These are phyloP conservation scores for Spodoptera littoralis DNA, from an alignment of 2,888 invertebrate species.

Conservation along the genomic window DNA sequence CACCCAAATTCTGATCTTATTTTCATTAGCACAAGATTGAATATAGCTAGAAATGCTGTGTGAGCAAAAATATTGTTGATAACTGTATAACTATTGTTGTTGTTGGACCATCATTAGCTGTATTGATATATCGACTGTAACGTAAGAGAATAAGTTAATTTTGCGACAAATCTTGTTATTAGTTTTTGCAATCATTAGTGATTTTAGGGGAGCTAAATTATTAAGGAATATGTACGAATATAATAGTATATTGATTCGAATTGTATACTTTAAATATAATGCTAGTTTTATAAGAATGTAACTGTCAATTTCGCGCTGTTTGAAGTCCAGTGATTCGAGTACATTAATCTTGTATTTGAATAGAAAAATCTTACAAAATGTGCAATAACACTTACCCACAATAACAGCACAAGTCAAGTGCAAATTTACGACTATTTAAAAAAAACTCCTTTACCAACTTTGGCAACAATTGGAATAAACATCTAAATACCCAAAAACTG, in stretches of 20 bases:
- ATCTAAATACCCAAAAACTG: slow-evolving; percentile 72
- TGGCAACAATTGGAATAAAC: slow-evolving; percentile 54
- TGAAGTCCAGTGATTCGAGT: slow-evolving; percentile 10
- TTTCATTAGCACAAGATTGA: fast-evolving
- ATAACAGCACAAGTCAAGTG: slow-evolving; percentile 51
- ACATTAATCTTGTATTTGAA: slow-evolving; percentile 2
- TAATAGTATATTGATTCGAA: neutral
- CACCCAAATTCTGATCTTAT: slow-evolving; percentile 26
- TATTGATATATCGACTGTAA: slow-evolving; percentile 78
- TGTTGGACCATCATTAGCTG: slow-evolving; percentile 77
- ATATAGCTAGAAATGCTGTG: neutral
- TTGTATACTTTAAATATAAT: neutral
- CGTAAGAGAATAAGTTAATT: slow-evolving; percentile 64
- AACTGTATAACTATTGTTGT: slow-evolving; percentile 67
- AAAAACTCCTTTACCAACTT: slow-evolving; percentile 49
- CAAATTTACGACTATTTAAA: slow-evolving; percentile 43
- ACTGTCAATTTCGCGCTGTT: slow-evolving; percentile 1
- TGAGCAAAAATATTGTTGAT: slow-evolving; percentile 41
- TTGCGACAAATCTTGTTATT: slow-evolving; percentile 50
- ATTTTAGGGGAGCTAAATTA: slow-evolving; percentile 19
- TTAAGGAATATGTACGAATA: neutral
- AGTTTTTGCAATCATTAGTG: slow-evolving; percentile 24
- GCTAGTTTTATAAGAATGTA: slow-evolving; percentile 9
- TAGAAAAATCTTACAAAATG: slow-evolving; percentile 28
- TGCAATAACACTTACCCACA: slow-evolving; percentile 37